Evolutionary conservation across 1,140 invertebrate species (phyloP).

Genomic region (Physella acuta): DNA sequence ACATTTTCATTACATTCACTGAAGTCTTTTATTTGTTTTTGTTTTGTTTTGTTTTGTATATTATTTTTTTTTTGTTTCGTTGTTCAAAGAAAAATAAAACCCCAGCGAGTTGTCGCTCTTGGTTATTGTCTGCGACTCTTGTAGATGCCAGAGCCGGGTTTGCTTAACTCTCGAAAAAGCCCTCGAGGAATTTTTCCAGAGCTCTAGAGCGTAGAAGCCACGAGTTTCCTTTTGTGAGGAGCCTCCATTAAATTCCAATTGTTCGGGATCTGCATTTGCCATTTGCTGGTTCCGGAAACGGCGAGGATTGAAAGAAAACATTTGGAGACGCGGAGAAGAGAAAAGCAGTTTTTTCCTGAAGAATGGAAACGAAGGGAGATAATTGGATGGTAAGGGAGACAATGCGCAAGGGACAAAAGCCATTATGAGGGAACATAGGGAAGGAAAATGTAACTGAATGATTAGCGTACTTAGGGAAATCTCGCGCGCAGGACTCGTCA

Average conservation of each 20-base stretch:
- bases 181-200: background rate
- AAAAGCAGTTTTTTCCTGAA: conserved; percentile 8
- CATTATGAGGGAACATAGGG: conserved; percentile 7
- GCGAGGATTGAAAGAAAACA: conserved; percentile 18
- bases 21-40: too few relatives aligned
- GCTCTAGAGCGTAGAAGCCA: background rate
- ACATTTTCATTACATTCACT: too few relatives aligned
- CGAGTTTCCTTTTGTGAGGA: conserved; percentile 13
- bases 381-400: conserved; percentile 20
- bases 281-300: conserved; percentile 17
- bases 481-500: conserved; percentile 1
- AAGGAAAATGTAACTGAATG: background rate
- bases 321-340: background rate
- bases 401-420: conserved; percentile 9
- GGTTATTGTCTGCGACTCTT: conserved; percentile 9
- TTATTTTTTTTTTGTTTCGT: too few relatives aligned
- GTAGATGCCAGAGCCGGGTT: too few relatives aligned
- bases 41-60: too few relatives aligned
- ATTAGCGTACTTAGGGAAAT: background rate
- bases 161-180: background rate
- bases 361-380: conserved; percentile 5
- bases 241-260: conserved; percentile 19
- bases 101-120: conserved; percentile 4
- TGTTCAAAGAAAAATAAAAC: too few relatives aligned
- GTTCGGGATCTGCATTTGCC: conserved; percentile 17